phyloP scores from a whole-genome alignment of 1,140 invertebrate genomes.

The Spodoptera litura region DNA sequence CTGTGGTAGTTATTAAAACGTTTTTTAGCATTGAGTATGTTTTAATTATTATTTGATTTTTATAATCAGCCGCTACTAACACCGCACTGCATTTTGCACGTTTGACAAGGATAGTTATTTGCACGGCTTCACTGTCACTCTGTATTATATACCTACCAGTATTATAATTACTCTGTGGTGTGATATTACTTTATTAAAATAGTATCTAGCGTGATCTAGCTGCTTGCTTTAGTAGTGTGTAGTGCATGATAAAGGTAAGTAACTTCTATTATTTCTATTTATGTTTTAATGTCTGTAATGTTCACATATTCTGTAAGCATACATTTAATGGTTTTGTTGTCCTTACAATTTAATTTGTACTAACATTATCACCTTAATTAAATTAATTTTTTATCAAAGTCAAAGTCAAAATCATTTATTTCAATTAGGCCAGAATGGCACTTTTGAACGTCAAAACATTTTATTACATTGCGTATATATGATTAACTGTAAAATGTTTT shows the following conservation, averaged over 20 bases:
- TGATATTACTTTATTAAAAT: too few relatives aligned
- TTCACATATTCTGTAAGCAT: too few relatives aligned
- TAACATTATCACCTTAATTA: not conserved
- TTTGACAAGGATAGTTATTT: not conserved
- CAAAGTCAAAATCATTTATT: too few relatives aligned
- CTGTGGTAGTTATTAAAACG: not conserved
- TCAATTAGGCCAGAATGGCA: too few relatives aligned
- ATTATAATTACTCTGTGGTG: too few relatives aligned
- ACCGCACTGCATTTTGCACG: too few relatives aligned
- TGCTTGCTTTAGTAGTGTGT: conserved; percentile 11
- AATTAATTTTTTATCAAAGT: too few relatives aligned
- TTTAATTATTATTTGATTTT: not conserved
- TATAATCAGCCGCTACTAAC: not conserved
- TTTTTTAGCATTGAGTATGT: conserved; percentile 25
- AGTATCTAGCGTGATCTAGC: not conserved
- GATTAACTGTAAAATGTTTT: too few relatives aligned
- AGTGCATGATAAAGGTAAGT: conserved; percentile 23
- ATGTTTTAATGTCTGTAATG: too few relatives aligned
- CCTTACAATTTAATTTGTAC: not conserved
- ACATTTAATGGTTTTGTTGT: too few relatives aligned
- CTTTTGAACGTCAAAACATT: too few relatives aligned
- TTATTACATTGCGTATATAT: too few relatives aligned
- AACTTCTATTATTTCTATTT: not conserved
- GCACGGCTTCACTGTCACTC: not conserved
- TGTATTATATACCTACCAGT: not conserved